These are phyloP conservation scores for Mallotus villosus DNA, from an alignment of 2,797 vertebrate genomes.

Conservation along the genomic window DNA sequence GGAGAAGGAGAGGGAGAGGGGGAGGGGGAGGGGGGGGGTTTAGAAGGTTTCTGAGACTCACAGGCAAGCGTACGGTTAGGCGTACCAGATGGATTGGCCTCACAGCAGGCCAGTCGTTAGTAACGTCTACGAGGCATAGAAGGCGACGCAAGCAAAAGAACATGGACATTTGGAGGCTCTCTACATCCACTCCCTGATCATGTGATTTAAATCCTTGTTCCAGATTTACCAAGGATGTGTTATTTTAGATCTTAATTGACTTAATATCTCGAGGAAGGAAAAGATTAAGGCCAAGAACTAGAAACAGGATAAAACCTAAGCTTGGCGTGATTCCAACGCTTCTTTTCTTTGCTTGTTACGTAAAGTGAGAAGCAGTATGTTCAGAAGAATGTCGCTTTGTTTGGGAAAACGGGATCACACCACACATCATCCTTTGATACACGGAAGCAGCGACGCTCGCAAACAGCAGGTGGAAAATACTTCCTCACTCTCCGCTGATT, in stretches of 20 bases:
- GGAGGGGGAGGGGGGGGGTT: constrained; percentile 2
- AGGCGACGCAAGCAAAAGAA: neutral
- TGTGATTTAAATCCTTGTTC: constrained; percentile 41
- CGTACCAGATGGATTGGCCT: neutral
- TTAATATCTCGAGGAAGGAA: constrained; percentile 38
- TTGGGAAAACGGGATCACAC: constrained; percentile 47
- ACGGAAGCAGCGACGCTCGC: constrained; percentile 38
- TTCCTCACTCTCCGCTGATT: constrained; percentile 50
- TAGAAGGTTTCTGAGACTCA: constrained; percentile 22
- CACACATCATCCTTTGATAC: constrained; percentile 34
- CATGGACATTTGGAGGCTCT: constrained; percentile 8
- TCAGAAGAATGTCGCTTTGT: constrained; percentile 48
- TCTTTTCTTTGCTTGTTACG: constrained; percentile 34
- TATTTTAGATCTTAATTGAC: constrained; percentile 51
- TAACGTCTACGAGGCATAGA: neutral
- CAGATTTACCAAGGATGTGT: constrained; percentile 34
- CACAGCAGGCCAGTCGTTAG: constrained; percentile 2
- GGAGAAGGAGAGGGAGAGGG: neutral
- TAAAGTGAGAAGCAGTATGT: constrained; percentile 28
- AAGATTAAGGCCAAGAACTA: constrained; percentile 37
- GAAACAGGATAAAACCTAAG: constrained; percentile 41
- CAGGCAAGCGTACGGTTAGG: constrained; percentile 17
- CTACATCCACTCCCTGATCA: neutral
- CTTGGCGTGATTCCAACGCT: constrained; percentile 48
- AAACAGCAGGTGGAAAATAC: constrained; percentile 49